phyloP scores from a whole-genome alignment of 2,797 vertebrate species.

The Emys orbicularis region DNA sequence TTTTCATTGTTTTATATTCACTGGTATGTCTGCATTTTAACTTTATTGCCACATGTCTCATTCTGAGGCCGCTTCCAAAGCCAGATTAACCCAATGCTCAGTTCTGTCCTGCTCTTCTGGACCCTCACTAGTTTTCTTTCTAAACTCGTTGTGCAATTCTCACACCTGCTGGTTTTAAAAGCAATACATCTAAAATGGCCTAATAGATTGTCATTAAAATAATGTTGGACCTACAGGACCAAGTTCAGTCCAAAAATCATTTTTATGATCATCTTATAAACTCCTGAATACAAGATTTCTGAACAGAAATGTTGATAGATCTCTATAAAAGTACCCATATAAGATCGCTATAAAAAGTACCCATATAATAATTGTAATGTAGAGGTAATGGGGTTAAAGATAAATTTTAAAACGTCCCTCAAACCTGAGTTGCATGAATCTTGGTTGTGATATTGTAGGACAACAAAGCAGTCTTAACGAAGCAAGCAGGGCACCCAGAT shows the following conservation, averaged over 20 bases:
- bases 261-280: not conserved
- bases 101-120: not conserved
- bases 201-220: not conserved
- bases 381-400: not conserved
- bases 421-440: not conserved
- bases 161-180: not conserved
- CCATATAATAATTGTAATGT: not conserved
- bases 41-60: not conserved
- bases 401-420: not conserved
- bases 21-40: not conserved
- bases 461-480: not conserved
- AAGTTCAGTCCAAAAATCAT: not conserved
- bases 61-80: fast-evolving
- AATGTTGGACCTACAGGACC: not conserved
- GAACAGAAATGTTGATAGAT: not conserved
- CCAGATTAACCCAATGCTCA: not conserved
- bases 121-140: not conserved
- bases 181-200: not conserved
- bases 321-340: not conserved
- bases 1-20: not conserved
- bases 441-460: not conserved
- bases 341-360: not conserved
- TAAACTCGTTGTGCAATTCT: not conserved
- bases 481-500: not conserved
- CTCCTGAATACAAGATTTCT: not conserved